Percentiles rank a stretch among this genome's conserved stretches.
These are phyloP conservation scores for Ennomos fuscantarius DNA, from an alignment of 2,888 invertebrate genomes.

Conservation along the genomic window DNA sequence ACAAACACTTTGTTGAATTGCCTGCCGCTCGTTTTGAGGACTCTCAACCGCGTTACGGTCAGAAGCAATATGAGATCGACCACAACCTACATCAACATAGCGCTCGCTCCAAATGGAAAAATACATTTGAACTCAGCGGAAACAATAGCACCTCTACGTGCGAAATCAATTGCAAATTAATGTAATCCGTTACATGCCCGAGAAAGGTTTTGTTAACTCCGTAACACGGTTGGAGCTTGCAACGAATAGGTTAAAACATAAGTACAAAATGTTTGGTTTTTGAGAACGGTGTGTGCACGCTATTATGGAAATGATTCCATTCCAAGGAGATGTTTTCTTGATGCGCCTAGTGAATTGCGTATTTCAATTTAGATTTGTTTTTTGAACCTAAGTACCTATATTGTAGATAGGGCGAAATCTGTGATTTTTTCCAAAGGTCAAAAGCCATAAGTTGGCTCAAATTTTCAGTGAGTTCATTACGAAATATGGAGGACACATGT, in stretches of 20 bases:
- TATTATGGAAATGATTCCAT: constrained; percentile 7
- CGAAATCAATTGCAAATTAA: constrained; percentile 69
- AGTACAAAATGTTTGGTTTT: constrained; percentile 32
- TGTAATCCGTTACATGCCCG: constrained; percentile 66
- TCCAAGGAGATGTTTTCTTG: background rate
- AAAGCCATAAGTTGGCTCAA: no score
- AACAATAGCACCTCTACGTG: constrained; percentile 68
- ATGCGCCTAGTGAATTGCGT: no score
- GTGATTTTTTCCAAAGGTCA: no score
- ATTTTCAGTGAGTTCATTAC: no score
- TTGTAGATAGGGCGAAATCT: no score
- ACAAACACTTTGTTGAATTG: constrained; percentile 40
- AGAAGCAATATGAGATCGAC: constrained; percentile 58
- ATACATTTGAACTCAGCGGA: constrained; percentile 61
- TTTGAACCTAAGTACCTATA: no score
- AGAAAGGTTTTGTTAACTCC: constrained; percentile 48
- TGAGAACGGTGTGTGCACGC: constrained; percentile 21
- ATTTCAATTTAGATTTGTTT: no score
- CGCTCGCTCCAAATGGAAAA: constrained; percentile 62
- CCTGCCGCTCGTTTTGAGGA: constrained; percentile 44
- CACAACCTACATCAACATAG: constrained; percentile 69
- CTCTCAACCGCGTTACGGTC: constrained; percentile 57
- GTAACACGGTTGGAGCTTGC: constrained; percentile 39
- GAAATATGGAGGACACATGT: no score
- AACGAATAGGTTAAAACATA: constrained; percentile 36